phyloP scores from a whole-genome alignment of 2,888 invertebrate species.

The Mycalesis mineus region DNA sequence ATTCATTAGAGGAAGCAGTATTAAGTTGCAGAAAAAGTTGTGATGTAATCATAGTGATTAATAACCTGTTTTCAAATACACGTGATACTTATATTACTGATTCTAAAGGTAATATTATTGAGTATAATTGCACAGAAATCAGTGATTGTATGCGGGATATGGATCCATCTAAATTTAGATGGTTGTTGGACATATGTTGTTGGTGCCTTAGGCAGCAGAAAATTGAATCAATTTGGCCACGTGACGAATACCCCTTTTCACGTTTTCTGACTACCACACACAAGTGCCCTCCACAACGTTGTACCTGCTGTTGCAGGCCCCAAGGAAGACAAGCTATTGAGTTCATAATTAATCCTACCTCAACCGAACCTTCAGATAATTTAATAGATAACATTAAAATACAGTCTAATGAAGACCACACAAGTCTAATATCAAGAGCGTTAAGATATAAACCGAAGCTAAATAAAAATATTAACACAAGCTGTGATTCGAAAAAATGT shows the following conservation, averaged over 20 bases:
- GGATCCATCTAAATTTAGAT: neutral
- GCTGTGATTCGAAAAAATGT: neutral
- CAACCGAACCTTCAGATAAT: neutral
- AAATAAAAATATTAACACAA: neutral
- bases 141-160: neutral
- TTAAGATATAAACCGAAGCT: neutral
- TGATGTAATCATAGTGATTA: constrained; percentile 1
- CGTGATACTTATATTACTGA: constrained; percentile 2
- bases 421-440: neutral
- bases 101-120: neutral
- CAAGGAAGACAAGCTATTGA: neutral
- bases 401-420: neutral
- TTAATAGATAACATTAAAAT: neutral
- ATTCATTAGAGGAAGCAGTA: neutral
- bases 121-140: neutral
- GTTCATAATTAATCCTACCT: neutral
- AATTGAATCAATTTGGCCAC: constrained; percentile 2
- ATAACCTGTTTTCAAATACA: neutral
- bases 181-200: constrained; percentile 3
- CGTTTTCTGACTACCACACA: neutral
- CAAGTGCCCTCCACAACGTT: neutral
- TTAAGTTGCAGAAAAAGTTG: neutral
- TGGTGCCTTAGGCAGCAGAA: neutral
- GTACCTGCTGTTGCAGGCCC: constrained; percentile 6
- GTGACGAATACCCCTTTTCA: neutral